phyloP scores from a whole-genome alignment of 2,888 invertebrate species.

The Drosophila picticornis region DNA sequence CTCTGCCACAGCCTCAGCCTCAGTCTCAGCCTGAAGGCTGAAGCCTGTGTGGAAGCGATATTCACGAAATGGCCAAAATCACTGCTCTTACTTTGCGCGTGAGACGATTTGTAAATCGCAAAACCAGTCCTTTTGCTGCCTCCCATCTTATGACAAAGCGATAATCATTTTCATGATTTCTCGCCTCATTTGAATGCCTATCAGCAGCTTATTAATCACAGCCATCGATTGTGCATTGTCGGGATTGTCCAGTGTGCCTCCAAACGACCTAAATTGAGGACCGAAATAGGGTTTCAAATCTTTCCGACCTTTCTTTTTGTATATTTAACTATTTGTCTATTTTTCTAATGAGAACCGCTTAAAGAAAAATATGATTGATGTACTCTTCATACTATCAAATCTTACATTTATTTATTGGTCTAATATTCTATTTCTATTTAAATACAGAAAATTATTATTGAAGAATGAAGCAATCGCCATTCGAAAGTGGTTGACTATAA shows the following conservation, averaged over 20 bases:
- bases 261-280: background rate
- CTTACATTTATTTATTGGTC: background rate
- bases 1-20: background rate
- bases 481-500: background rate
- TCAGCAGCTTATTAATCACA: conserved; percentile 36
- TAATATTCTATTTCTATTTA: background rate
- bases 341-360: background rate
- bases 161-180: conserved; percentile 60
- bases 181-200: conserved; percentile 37
- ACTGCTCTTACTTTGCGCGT: conserved; percentile 62
- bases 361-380: background rate
- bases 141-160: conserved; percentile 60
- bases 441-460: background rate
- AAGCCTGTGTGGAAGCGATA: conserved; percentile 55
- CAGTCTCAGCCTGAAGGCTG: background rate
- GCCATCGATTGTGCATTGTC: background rate
- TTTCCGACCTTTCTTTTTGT: background rate
- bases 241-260: background rate
- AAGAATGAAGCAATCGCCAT: background rate
- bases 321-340: background rate
- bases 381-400: background rate
- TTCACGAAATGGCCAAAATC: conserved; percentile 73
- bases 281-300: background rate
- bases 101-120: conserved; percentile 71
- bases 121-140: conserved; percentile 24